Percentiles rank a stretch among this genome's conserved stretches.
These are phyloP conservation scores for Erythrolamprus reginae DNA, from an alignment of 2,113 vertebrate genomes.

Conservation along the genomic window DNA sequence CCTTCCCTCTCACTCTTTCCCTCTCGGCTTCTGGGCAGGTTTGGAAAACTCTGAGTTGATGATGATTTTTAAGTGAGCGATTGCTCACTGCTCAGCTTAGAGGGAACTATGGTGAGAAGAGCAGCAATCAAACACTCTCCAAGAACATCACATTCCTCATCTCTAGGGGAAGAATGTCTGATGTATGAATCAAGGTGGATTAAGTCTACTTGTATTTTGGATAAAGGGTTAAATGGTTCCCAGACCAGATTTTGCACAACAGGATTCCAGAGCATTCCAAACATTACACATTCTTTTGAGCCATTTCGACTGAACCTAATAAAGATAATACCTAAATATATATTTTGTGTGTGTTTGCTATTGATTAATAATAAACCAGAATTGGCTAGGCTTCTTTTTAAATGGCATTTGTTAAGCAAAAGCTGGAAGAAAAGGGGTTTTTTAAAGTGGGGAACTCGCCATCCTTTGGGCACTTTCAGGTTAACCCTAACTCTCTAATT, in stretches of 20 bases:
- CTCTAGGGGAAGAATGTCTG: background rate
- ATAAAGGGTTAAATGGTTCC: background rate
- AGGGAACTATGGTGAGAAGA: background rate
- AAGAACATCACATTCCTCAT: background rate
- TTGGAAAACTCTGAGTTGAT: too few species aligned
- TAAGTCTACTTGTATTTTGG: background rate
- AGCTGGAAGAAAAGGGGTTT: background rate
- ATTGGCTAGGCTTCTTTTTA: background rate
- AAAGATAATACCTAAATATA: background rate
- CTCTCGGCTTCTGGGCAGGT: too few species aligned
- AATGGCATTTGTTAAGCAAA: background rate
- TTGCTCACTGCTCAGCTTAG: too few species aligned
- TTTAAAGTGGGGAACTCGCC: background rate
- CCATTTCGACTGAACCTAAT: background rate
- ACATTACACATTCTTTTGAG: background rate
- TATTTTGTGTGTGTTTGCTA: background rate
- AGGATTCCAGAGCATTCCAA: background rate
- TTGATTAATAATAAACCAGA: background rate
- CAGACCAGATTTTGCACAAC: background rate
- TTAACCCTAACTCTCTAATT: background rate
- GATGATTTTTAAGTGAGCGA: too few species aligned
- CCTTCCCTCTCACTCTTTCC: too few species aligned
- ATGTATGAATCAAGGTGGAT: background rate
- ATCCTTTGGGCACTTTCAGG: background rate
- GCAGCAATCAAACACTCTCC: background rate